phyloP scores from a whole-genome alignment of 2,888 invertebrate species.

The Microctonus brassicae region DNA sequence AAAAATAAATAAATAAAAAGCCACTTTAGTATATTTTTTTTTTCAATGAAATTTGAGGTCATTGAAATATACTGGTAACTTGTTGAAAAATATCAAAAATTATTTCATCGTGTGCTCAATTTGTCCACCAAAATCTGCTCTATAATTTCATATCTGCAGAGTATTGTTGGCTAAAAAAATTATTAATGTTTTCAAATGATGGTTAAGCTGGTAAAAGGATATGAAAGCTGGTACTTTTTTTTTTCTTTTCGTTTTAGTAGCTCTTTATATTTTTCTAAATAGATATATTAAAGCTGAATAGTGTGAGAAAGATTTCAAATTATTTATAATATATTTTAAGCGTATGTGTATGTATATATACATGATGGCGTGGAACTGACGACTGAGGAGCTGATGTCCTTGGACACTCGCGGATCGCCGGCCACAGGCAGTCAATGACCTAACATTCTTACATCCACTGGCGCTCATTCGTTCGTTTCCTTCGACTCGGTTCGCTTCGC shows the following conservation, averaged over 20 bases:
- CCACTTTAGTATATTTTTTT: neutral
- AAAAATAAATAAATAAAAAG: neutral
- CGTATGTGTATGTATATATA: neutral
- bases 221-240: neutral
- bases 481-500: constrained; percentile 56
- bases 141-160: neutral
- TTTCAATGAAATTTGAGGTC: neutral
- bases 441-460: constrained; percentile 62
- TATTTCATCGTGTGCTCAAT: neutral
- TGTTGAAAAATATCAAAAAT: neutral
- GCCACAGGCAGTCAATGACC: constrained; percentile 68
- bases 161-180: too few relatives aligned
- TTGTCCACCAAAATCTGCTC: neutral
- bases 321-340: neutral
- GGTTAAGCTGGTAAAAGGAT: neutral
- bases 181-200: too few relatives aligned
- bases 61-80: neutral
- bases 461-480: constrained; percentile 48
- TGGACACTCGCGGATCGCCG: constrained; percentile 68
- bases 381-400: constrained; percentile 64
- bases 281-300: neutral
- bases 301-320: constrained; percentile 3
- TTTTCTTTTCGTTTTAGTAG: too few relatives aligned
- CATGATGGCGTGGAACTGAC: constrained; percentile 18
- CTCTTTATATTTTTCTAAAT: too few relatives aligned